Percentiles rank a stretch among this genome's conserved stretches.
Conservation (phyloP, 2,797 vertebrate species). For the Craterocephalus amniculus region DNA sequence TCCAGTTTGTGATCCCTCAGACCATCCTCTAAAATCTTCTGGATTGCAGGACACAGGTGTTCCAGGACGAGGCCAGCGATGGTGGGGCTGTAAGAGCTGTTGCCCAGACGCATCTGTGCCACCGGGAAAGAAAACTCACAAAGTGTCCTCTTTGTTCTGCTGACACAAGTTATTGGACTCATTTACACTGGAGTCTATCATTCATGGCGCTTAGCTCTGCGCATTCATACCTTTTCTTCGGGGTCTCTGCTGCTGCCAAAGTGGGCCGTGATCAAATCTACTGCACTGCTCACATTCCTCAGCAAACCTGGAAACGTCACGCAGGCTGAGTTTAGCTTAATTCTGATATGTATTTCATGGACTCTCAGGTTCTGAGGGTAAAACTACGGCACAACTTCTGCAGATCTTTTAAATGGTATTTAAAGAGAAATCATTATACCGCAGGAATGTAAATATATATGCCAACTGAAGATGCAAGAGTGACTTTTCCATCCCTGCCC, state of each 20-base stretch:
- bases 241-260: conserved; percentile 93
- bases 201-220: conserved; percentile 8
- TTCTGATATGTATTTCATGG: background rate
- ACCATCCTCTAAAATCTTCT: conserved; percentile 90
- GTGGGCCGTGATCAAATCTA: conserved; percentile 94
- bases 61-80: conserved; percentile 91
- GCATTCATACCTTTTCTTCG: conserved; percentile 89
- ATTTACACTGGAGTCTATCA: conserved; percentile 9
- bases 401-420: conserved; percentile 18
- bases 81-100: conserved; percentile 91
- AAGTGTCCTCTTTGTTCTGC: conserved; percentile 20
- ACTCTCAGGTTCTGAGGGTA: background rate
- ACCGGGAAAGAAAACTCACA: conserved; percentile 16
- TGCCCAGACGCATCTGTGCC: conserved; percentile 90
- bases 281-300: conserved; percentile 91
- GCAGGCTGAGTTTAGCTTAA: conserved; percentile 5
- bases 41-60: conserved; percentile 92
- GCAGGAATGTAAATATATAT: conserved; percentile 39
- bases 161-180: conserved; percentile 36
- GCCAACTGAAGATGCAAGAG: conserved; percentile 41
- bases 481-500: conserved; percentile 37
- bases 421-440: conserved; percentile 37
- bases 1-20: conserved; percentile 93
- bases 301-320: conserved; percentile 82
- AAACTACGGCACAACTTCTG: background rate